Conservation (phyloP, 2,113 vertebrate species). For the Dasyurus viverrinus region DNA sequence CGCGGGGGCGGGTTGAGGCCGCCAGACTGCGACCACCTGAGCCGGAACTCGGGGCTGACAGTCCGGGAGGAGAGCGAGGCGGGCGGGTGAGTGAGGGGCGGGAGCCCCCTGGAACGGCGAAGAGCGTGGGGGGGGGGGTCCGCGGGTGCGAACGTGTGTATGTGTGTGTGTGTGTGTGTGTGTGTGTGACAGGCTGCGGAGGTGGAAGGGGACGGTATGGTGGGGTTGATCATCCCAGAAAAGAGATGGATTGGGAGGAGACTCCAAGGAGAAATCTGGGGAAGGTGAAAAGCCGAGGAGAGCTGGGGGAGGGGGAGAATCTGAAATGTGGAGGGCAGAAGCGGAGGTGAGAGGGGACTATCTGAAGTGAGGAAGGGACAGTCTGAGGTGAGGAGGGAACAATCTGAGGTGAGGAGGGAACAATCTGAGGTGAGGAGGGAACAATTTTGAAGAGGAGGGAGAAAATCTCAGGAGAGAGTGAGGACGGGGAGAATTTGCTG, state of each 20-base stretch:
- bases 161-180: no score
- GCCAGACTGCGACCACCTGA: neutral
- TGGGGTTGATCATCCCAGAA: constrained; percentile 4
- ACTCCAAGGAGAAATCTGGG: neutral
- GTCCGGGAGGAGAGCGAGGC: neutral
- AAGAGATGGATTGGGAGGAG: neutral
- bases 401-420: neutral
- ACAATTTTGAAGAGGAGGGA: neutral
- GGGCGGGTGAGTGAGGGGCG: neutral
- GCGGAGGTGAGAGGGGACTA: neutral
- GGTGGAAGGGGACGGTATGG: neutral
- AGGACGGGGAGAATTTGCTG: neutral
- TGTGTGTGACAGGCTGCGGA: neutral
- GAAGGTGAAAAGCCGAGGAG: neutral
- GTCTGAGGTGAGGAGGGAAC: constrained; percentile 53
- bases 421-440: neutral
- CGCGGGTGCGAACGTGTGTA: neutral
- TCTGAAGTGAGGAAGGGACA: constrained; percentile 37
- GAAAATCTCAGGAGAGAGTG: neutral
- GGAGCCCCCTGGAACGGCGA: neutral
- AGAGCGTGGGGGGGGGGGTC: neutral
- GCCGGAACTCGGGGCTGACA: neutral
- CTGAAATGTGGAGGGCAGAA: neutral
- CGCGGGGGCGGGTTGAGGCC: neutral
- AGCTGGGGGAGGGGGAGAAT: constrained; percentile 26